Base-by-base conservation (phyloP, 2,113 vertebrate genomes). In the Centropus unirufus region DNA sequence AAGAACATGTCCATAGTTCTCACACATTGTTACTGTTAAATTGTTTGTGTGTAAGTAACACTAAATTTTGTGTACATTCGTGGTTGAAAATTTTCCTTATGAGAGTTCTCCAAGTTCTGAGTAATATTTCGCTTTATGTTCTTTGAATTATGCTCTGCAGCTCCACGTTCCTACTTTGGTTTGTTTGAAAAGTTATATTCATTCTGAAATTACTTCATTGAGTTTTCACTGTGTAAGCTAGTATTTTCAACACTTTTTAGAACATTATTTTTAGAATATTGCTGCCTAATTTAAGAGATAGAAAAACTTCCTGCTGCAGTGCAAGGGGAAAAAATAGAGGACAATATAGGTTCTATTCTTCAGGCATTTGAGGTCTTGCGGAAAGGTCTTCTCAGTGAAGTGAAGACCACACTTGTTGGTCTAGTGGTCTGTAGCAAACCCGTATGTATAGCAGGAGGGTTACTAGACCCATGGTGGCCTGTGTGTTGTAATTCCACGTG, bases 391-490 rank as follows among this genome's bases (percentile, higher is more conserved):
- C 26, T 52, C 26, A 27, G 29, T 46, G 30, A 49, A 85, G n/a
- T 7, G 5, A 49, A 19, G 5, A 47, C 13, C n/a, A 13, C n/a
- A 30, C 20, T 47, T 81, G 3, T 17, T 22, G 24, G 29, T 29
- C 29, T 16, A 10, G 21, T 15, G 32, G 32, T 44, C 19, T 3
- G 1, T 55, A 72, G 51, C 34, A 63, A 63, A 24, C 19, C 36
- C 8, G 0, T 68, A 16, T 1, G 0, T 24, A 12, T 57, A 42
- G 30, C 27, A 67, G 58, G 36, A 88, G 6, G 5, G 6, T 72
- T 75, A 54, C 67, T 57, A 4, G 46, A 46, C 18, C 32, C 14
- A 24, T 7, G 55, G 11, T 5, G 63, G 20, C 32, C 15, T 8
- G 3, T 68, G 14, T 64, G 34, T 55, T 51, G 26, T 61, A 29